These are phyloP conservation scores for Riparia riparia DNA, from an alignment of 2,113 vertebrate genomes.

Conservation along the genomic window DNA sequence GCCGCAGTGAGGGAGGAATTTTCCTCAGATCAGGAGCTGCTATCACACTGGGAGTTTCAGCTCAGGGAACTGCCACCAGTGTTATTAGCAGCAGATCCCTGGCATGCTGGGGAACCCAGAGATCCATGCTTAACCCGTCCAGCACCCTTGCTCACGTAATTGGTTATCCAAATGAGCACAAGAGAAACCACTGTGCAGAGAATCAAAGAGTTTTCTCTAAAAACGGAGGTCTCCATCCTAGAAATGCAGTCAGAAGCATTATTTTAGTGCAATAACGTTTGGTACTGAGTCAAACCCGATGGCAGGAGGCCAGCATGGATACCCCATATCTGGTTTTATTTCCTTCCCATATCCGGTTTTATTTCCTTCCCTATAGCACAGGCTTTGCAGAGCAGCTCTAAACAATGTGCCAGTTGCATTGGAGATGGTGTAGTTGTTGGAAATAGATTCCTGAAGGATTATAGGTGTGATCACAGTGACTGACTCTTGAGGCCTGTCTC, in stretches of 20 bases:
- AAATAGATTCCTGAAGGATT: constrained; percentile 44
- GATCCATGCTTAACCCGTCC: constrained; percentile 15
- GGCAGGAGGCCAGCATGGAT: background rate
- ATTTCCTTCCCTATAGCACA: background rate
- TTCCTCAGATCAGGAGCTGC: constrained; percentile 29
- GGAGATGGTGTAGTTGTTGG: background rate
- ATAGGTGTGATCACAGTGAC: background rate
- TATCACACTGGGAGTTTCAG: constrained; percentile 3
- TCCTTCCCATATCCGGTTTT: background rate
- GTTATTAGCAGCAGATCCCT: background rate
- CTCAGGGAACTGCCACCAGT: constrained; percentile 18
- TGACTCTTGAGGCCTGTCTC: constrained; percentile 26
- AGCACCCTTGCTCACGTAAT: background rate
- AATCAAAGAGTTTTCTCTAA: background rate
- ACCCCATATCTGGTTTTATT: background rate
- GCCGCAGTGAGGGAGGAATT: constrained; percentile 4
- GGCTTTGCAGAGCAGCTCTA: constrained; percentile 2
- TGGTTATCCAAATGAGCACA: background rate
- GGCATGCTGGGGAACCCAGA: background rate
- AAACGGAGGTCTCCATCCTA: background rate
- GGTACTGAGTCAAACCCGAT: background rate
- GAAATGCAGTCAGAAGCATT: background rate
- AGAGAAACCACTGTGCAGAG: background rate
- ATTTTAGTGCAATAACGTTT: background rate
- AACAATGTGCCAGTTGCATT: background rate